A percentile compares a stretch with the other conserved stretches of the same genome.
Conservation (phyloP, 2,888 invertebrate genomes). For the Stenodema calcarata region DNA sequence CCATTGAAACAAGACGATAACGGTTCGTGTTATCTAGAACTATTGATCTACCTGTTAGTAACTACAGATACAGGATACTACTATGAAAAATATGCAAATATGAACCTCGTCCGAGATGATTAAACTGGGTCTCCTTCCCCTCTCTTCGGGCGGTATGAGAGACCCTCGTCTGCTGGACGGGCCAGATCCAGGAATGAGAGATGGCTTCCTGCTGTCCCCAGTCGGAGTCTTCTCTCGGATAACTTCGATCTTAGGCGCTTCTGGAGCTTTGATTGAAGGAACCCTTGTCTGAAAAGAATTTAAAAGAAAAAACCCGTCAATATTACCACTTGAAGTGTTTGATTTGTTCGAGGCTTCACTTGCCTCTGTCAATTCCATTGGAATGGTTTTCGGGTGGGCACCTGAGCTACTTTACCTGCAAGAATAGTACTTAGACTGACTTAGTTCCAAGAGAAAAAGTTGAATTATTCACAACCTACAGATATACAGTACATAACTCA, state of each 20-base stretch:
- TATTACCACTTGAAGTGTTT: too few relatives aligned
- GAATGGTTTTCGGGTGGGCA: too few relatives aligned
- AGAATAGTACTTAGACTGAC: too few relatives aligned
- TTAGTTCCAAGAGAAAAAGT: too few relatives aligned
- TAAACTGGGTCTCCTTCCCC: conserved; percentile 84
- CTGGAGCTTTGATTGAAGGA: conserved; percentile 74
- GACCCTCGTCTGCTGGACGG: conserved; percentile 80
- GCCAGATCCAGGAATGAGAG: conserved; percentile 72
- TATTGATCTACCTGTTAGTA: conserved; percentile 2
- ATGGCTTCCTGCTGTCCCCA: conserved; percentile 71
- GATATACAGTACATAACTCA: too few relatives aligned
- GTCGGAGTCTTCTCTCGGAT: conserved; percentile 79
- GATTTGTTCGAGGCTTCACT: too few relatives aligned
- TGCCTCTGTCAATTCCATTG: too few relatives aligned
- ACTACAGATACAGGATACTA: neutral
- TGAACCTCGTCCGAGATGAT: conserved; percentile 92
- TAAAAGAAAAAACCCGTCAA: too few relatives aligned
- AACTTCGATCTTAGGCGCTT: conserved; percentile 86
- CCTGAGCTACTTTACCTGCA: too few relatives aligned
- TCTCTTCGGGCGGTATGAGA: conserved; percentile 78
- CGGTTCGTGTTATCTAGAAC: neutral
- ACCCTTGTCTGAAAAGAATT: conserved; percentile 18
- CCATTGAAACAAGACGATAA: conserved; percentile 22
- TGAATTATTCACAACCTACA: too few relatives aligned
- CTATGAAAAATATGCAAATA: neutral